Evolutionary conservation across 1,140 invertebrate genomes (phyloP), one percentile per base, ranked within the genome.

Genomic region (Caenorhabditis tropicalis): DNA sequence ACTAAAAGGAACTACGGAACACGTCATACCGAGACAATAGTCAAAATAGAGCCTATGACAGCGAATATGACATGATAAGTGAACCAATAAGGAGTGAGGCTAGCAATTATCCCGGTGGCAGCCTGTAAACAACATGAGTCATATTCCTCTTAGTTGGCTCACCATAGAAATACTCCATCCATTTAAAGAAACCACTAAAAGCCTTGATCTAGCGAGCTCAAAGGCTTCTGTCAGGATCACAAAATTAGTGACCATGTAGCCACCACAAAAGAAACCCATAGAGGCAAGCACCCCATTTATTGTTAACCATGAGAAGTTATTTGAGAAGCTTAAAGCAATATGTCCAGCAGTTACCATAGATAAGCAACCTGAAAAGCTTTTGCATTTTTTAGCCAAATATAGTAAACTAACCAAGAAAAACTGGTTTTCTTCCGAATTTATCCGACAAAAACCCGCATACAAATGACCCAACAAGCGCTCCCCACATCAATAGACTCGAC

Each of bases 81-180:
- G 46, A 53, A 58, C 89, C 89, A 91, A 48, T 91, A 12, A 10
- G 51, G 70, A 2, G 87, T 43, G 6, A 79, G n/a, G 5, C 29
- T 89, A 16, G 85, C 90, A 2, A 88, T 31, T 6, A 88, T 15
- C 6, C 88, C 89, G 6, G 82, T 87, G 15, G 82, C 86, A 0
- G 89, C 29, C 81, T 82, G 33, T 60, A 82, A 36, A 21, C 36
- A 48, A n/a, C 16, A 16, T 19, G 79, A 1, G 15, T 31, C 15
- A 7, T 5, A 5, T 10, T 27, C 29, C 16, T n/a, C 7, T 46
- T 0, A 24, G 29, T 0, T 27, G 5, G 24, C 24, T 31, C 1
- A 84, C 60, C 90, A 90, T 90, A 10, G 90, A 90, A 5, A 91
- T 27, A 31, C 90, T 90, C 89, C 89, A 90, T 3, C 89, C 89